phyloP scores from a whole-genome alignment of 2,113 vertebrate species.

The Choloepus hoffmanni region DNA sequence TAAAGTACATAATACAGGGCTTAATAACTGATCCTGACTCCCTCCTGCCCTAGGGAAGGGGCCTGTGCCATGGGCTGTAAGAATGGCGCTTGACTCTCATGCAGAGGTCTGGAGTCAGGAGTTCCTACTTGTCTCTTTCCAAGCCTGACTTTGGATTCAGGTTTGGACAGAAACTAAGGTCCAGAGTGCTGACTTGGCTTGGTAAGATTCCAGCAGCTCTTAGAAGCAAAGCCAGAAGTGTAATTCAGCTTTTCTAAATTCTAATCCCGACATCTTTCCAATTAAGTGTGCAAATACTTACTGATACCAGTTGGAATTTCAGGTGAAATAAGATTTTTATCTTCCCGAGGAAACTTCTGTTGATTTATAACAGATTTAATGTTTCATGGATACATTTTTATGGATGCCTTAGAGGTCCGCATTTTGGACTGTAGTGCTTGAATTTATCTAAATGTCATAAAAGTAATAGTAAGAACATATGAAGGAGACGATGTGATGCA shows the following conservation, averaged over 20 bases:
- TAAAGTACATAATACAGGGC: not conserved
- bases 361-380: slow-evolving; percentile 50
- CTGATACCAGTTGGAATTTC: not conserved
- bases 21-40: not conserved
- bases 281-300: not conserved
- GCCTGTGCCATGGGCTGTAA: not conserved
- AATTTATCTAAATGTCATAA: slow-evolving; percentile 55
- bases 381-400: not conserved
- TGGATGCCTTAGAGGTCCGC: not conserved
- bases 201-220: not conserved
- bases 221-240: not conserved
- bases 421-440: slow-evolving; percentile 9
- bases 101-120: not conserved
- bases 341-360: not conserved
- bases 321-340: slow-evolving; percentile 21
- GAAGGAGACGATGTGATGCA: not conserved
- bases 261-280: not conserved
- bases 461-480: slow-evolving; percentile 9
- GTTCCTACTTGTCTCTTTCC: not conserved
- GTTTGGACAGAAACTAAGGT: not conserved
- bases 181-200: not conserved
- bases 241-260: not conserved
- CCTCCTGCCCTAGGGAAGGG: too few relatives aligned
- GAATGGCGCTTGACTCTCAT: not conserved
- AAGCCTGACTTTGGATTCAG: not conserved